phyloP scores from a whole-genome alignment of 64 coral and sea anemone species.

The Anthopleura sola region DNA sequence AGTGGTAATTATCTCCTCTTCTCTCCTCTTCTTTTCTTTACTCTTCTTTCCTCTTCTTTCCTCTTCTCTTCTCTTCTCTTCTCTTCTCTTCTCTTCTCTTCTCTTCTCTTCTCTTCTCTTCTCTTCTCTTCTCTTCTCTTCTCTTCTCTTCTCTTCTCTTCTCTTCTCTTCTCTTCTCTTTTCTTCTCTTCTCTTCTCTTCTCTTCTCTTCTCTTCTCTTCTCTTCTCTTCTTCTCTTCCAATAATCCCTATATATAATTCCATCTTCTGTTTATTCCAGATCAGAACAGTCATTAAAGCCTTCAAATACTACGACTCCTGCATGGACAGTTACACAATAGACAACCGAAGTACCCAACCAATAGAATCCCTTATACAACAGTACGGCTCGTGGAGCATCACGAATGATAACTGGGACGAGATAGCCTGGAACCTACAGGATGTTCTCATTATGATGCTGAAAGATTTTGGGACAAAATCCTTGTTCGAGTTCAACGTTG shows the following conservation, averaged over 20 bases:
- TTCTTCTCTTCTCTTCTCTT: not conserved
- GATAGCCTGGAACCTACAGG: conserved; percentile 29
- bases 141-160: not conserved
- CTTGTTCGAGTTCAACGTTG: conserved; percentile 38
- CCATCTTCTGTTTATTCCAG: not conserved
- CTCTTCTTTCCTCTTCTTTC: not conserved
- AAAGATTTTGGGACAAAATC: conserved; percentile 27
- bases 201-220: not conserved
- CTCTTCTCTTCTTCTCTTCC: too few relatives aligned
- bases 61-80: not conserved
- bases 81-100: not conserved
- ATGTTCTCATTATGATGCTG: conserved; percentile 13
- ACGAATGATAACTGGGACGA: conserved; percentile 35
- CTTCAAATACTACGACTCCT: conserved; percentile 58
- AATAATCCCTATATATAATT: too few relatives aligned
- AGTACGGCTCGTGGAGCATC: conserved; percentile 59
- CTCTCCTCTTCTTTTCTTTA: not conserved
- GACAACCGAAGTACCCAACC: conserved; percentile 6
- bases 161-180: not conserved
- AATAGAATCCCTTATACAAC: conserved; percentile 18
- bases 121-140: not conserved
- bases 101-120: too few relatives aligned
- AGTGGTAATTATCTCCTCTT: not conserved
- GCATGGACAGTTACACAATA: conserved; percentile 34
- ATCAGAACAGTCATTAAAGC: conserved; percentile 38